Conservation (phyloP, 1,140 invertebrate species). For the Halictus rubicundus region DNA sequence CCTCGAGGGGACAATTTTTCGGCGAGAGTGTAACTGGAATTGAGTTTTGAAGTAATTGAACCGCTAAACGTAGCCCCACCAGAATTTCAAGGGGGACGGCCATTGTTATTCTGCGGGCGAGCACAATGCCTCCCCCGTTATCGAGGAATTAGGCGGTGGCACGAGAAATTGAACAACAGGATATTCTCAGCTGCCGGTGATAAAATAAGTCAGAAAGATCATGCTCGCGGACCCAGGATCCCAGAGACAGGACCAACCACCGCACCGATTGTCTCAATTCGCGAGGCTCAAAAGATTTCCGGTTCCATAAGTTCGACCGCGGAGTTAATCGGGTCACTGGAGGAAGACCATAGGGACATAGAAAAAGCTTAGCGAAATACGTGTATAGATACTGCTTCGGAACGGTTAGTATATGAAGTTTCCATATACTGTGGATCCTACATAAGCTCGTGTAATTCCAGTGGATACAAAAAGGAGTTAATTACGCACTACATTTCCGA, state of each 20-base stretch:
- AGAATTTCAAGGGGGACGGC: slow-evolving; percentile 21
- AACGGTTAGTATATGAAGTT: no score
- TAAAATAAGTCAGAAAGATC: slow-evolving; percentile 58
- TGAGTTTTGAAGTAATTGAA: slow-evolving; percentile 58
- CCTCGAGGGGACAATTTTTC: slow-evolving; percentile 48
- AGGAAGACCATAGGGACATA: background rate
- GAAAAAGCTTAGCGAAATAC: no score
- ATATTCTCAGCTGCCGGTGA: slow-evolving; percentile 26
- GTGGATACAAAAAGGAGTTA: no score
- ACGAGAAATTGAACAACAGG: slow-evolving; percentile 57
- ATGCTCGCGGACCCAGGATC: background rate
- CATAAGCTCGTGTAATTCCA: background rate
- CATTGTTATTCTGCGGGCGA: slow-evolving; percentile 60
- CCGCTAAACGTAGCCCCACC: slow-evolving; percentile 41
- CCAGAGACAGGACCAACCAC: slow-evolving; percentile 3
- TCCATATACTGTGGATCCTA: background rate
- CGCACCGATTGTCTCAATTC: slow-evolving; percentile 41
- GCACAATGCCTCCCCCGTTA: slow-evolving; percentile 48
- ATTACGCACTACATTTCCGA: no score
- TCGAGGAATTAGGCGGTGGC: slow-evolving; percentile 59
- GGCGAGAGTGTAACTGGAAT: slow-evolving; percentile 26
- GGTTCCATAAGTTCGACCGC: slow-evolving; percentile 18
- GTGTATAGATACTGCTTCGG: no score
- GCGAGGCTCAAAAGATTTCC: slow-evolving; percentile 18
- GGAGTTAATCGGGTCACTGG: background rate